These are phyloP conservation scores for Plutella xylostella DNA, from an alignment of 2,888 invertebrate species.

Conservation along the genomic window DNA sequence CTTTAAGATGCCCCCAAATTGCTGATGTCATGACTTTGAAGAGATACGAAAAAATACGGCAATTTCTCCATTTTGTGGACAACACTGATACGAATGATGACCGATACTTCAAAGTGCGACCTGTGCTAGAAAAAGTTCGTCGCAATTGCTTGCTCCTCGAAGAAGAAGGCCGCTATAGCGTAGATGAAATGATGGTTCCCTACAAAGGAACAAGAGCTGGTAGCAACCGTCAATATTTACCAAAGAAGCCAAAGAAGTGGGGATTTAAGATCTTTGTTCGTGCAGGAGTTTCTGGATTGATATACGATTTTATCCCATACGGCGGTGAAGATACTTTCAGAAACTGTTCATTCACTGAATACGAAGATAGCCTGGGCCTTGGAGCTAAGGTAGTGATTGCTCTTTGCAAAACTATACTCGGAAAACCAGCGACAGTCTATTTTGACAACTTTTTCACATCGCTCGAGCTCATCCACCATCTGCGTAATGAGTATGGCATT, in stretches of 20 bases:
- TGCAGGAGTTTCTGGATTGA: slow-evolving; percentile 19
- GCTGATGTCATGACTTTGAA: neutral
- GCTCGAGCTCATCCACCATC: slow-evolving; percentile 10
- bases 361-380: slow-evolving; percentile 18
- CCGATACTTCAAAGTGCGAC: neutral
- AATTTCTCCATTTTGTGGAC: neutral
- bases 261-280: slow-evolving; percentile 24
- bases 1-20: neutral
- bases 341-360: slow-evolving; percentile 14
- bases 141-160: slow-evolving; percentile 15
- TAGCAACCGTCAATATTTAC: slow-evolving; percentile 24
- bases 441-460: slow-evolving; percentile 17
- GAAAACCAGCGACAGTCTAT: slow-evolving; percentile 10
- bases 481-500: slow-evolving; percentile 9
- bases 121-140: neutral
- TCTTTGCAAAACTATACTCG: slow-evolving; percentile 16
- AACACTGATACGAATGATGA: neutral
- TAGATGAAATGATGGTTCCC: slow-evolving; percentile 32
- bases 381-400: slow-evolving; percentile 21
- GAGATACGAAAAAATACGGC: neutral
- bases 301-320: slow-evolving; percentile 25
- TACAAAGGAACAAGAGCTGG: slow-evolving; percentile 30
- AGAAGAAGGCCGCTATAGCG: slow-evolving; percentile 22
- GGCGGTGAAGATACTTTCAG: slow-evolving; percentile 22
- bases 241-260: slow-evolving; percentile 26